Conservation (phyloP, 92 coral and sea anemone species). For the Epizoanthus ramosus region DNA sequence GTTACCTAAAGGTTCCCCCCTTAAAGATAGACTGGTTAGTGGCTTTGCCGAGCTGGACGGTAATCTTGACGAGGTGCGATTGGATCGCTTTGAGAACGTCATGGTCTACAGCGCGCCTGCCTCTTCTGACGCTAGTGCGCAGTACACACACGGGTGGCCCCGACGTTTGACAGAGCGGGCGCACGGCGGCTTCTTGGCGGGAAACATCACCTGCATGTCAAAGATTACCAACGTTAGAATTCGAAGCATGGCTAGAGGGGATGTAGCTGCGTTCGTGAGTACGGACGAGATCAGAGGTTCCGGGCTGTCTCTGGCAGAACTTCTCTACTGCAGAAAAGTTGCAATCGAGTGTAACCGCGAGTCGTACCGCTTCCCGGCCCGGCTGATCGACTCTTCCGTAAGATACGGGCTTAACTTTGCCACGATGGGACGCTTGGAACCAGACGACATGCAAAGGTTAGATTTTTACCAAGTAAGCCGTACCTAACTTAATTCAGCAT, state of each 20-base stretch:
- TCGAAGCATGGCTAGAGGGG: slow-evolving; percentile 39
- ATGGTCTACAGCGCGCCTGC: slow-evolving; percentile 22
- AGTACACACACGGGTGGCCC: slow-evolving; percentile 50
- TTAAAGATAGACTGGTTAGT: slow-evolving; percentile 26
- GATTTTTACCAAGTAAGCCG: slow-evolving; percentile 20
- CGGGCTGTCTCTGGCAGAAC: not conserved
- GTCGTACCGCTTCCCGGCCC: slow-evolving; percentile 32
- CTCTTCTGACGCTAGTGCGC: slow-evolving; percentile 37
- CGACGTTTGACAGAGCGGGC: not conserved
- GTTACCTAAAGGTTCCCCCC: slow-evolving; percentile 24
- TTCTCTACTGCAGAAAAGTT: slow-evolving; percentile 33
- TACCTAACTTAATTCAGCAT: slow-evolving; percentile 1
- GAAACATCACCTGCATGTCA: slow-evolving; percentile 43
- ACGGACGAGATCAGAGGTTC: slow-evolving; percentile 24
- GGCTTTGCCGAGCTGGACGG: slow-evolving; percentile 39
- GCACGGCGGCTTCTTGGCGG: slow-evolving; percentile 47
- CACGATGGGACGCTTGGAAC: slow-evolving; percentile 36
- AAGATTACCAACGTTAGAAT: slow-evolving; percentile 32
- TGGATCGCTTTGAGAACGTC: slow-evolving; percentile 36
- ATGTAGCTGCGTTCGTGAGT: slow-evolving; percentile 43
- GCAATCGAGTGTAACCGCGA: slow-evolving; percentile 31
- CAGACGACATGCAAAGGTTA: slow-evolving; percentile 24
- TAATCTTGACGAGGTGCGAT: slow-evolving; percentile 19
- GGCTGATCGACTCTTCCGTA: slow-evolving; percentile 28
- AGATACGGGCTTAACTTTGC: slow-evolving; percentile 36